Evolutionary conservation across 2,888 invertebrate species (phyloP), one percentile per base, ranked within the genome.

Genomic region (Amphiduros pacificus): DNA sequence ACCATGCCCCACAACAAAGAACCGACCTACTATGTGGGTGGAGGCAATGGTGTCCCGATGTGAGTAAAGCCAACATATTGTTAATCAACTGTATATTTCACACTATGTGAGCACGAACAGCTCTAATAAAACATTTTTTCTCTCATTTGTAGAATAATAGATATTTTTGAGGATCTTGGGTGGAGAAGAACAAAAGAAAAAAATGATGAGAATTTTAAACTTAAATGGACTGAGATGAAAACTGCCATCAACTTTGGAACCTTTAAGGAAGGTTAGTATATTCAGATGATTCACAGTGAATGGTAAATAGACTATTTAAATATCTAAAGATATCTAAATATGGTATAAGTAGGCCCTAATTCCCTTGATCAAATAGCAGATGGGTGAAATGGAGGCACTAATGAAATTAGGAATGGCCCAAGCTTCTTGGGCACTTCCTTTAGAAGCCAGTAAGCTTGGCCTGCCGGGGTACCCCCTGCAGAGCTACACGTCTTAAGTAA

Each of bases 161-260:
- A 69, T 4, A 72, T 77, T 6, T 61, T 82, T 27, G 59, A 74
- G 27, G 73, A 67, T 5, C 61, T 81, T n/a, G 81, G 81, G 1
- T 81, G 81, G 81, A 79, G 74, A 55, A 60, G 78, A 58, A 79
- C 70, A 0, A 72, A 69, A 59, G 81, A 82, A 65, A 79, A 78
- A 62, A 67, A 70, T 62, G 75, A 77, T 57, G 79, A 79, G 54
- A 70, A 74, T 48, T 82, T 72, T 66, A 73, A 72, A 55, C 68
- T 82, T 14, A 79, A 79, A 60, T 82, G 81, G 82, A 74, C 75
- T 26, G 82, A 82, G 61, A 73, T 77, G 64, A 82, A 79, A 69
- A 73, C 72, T 56, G 71, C 73, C 61, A 80, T 82, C 60, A 79
- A 80, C 73, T 82, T 77, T 65, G 66, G 73, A 36, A 68, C 73